Base-by-base conservation (phyloP, 2,797 vertebrate genomes). In the Gallirallus australis region DNA sequence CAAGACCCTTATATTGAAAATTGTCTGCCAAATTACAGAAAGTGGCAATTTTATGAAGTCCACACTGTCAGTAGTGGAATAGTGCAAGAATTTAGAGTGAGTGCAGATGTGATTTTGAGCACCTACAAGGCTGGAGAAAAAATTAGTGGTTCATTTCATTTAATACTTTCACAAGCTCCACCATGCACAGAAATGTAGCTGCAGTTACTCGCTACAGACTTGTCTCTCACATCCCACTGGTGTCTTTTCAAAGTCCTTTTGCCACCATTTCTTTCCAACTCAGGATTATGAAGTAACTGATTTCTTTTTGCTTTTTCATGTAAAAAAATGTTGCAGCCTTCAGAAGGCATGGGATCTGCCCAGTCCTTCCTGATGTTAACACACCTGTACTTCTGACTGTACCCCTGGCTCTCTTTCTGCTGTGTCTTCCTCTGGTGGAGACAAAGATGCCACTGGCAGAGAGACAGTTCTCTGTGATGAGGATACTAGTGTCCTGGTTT, bases 81-180 rank as follows among this genome's bases (percentile, higher is more conserved):
- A 72, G 9, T 1, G 2, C 59, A 63, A 82, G 1, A 1, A 25
- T 1, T 1, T 42, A 47, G 47, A 47, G 47, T 48, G 45, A 82
- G 52, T 64, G 52, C 59, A 82, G 72, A 37, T 59, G 21, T 48
- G 27, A 25, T 39, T 52, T 31, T 78, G n/a, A 65, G 47, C 35
- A 54, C 21, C 10, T 54, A 28, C 33, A 69, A 78, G 23, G 12
- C 35, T 77, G 27, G 68, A 71, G 14, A 47, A 66, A 70, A 73
- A 70, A n/a, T 21, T 50, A 30, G 11, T 25, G 12, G 4, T 60
- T 39, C 60, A 27, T 37, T 48, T 63, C 8, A 50, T 78, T 64
- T 73, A 63, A 30, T 54, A 23, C 30, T 30, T 47, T 39, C 39
- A 40, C 0, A 0, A 82, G 11, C 39, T 73, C 45, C n/a, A 59